Evolutionary conservation across 2,113 vertebrate genomes (phyloP).

Genomic region (Myrmecophaga tridactyla): DNA sequence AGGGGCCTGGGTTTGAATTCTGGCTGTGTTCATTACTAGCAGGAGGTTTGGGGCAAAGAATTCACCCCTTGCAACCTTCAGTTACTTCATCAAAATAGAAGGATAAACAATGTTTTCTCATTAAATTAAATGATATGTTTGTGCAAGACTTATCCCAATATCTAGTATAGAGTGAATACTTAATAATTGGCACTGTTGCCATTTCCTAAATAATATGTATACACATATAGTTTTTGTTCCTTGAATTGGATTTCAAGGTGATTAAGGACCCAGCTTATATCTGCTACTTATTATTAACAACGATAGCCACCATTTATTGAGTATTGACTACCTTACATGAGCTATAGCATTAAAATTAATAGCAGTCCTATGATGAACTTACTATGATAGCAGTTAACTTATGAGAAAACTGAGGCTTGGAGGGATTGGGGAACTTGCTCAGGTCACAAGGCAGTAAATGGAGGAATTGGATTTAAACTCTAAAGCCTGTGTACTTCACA

Average conservation of each 20-base stretch:
- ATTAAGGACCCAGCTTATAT: background rate
- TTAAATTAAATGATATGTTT: background rate
- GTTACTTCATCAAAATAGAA: background rate
- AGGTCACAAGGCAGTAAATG: background rate
- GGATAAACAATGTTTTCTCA: background rate
- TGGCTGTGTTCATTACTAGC: background rate
- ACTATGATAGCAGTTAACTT: background rate
- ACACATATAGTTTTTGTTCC: background rate
- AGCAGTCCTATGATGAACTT: background rate
- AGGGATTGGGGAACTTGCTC: background rate
- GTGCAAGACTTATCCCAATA: background rate
- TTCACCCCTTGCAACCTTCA: background rate
- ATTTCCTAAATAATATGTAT: background rate
- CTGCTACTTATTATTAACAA: background rate
- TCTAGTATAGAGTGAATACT: background rate
- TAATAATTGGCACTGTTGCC: background rate
- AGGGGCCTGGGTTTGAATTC: background rate
- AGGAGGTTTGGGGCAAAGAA: background rate
- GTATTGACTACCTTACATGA: background rate
- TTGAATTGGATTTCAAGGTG: background rate
- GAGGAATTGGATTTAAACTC: background rate
- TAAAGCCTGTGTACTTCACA: background rate
- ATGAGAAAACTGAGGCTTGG: background rate
- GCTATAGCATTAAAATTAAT: background rate
- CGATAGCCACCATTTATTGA: background rate